These are phyloP conservation scores for Beris morrisii DNA, from an alignment of 2,888 invertebrate species.

Conservation along the genomic window DNA sequence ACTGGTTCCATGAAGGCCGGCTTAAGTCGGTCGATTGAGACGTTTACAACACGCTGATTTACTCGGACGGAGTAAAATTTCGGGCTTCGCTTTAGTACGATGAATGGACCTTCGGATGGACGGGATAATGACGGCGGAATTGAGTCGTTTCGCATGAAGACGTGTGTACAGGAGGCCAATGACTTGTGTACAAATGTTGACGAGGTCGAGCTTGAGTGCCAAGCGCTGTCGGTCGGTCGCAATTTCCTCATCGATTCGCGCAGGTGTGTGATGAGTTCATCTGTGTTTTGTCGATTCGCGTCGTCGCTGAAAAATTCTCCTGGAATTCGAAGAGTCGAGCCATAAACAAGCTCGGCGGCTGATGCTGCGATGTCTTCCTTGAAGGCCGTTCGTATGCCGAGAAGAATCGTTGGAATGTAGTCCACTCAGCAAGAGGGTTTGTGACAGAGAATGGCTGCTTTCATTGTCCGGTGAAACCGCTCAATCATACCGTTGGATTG, in stretches of 20 bases:
- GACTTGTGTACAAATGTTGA: not conserved
- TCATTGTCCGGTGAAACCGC: not conserved
- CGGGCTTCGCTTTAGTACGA: too few species aligned
- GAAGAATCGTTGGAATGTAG: not conserved
- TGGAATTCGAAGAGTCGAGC: not conserved
- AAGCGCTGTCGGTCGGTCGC: not conserved
- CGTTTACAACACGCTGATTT: too few species aligned
- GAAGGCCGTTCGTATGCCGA: not conserved
- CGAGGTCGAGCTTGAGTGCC: not conserved
- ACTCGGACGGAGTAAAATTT: too few species aligned
- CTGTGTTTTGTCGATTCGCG: not conserved
- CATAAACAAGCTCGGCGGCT: not conserved
- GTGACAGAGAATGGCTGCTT: not conserved
- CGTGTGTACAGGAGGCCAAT: not conserved
- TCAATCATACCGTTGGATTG: not conserved
- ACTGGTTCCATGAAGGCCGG: not conserved
- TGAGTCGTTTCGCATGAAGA: not conserved
- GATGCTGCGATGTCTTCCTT: conserved; percentile 1
- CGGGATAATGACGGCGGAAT: too few species aligned
- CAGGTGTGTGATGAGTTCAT: not conserved
- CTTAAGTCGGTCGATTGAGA: too few species aligned
- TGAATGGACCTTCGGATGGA: too few species aligned
- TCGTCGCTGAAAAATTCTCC: conserved; percentile 5
- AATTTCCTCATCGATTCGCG: not conserved
- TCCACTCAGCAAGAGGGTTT: not conserved